phyloP scores from a whole-genome alignment of 2,113 vertebrate genomes.

The Ovibos moschatus region DNA sequence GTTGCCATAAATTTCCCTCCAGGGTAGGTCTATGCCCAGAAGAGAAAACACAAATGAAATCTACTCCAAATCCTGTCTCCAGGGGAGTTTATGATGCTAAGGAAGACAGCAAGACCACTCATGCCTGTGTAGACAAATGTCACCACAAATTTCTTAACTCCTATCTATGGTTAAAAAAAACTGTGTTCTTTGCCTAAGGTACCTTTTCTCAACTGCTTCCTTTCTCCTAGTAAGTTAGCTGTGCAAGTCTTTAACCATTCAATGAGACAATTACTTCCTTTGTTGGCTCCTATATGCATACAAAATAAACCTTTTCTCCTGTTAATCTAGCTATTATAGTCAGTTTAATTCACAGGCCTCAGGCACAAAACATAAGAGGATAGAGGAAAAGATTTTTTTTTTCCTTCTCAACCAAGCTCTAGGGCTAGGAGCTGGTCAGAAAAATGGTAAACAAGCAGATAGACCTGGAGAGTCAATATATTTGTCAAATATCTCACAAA shows the following conservation, averaged over 20 bases:
- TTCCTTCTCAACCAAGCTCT: background rate
- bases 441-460: background rate
- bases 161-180: background rate
- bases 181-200: background rate
- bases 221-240: background rate
- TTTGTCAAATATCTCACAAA: background rate
- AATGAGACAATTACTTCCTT: background rate
- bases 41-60: too few relatives aligned
- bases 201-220: fast-evolving
- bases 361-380: fast-evolving
- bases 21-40: too few relatives aligned
- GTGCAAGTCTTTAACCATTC: background rate
- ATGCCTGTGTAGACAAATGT: background rate
- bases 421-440: background rate
- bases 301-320: background rate
- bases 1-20: background rate
- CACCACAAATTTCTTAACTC: background rate
- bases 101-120: background rate
- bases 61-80: background rate
- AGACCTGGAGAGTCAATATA: background rate
- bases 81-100: too few relatives aligned
- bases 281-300: background rate
- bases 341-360: background rate
- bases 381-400: background rate
- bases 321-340: background rate